Conservation (phyloP, 2,113 vertebrate species). For the Syngnathus typhle region DNA sequence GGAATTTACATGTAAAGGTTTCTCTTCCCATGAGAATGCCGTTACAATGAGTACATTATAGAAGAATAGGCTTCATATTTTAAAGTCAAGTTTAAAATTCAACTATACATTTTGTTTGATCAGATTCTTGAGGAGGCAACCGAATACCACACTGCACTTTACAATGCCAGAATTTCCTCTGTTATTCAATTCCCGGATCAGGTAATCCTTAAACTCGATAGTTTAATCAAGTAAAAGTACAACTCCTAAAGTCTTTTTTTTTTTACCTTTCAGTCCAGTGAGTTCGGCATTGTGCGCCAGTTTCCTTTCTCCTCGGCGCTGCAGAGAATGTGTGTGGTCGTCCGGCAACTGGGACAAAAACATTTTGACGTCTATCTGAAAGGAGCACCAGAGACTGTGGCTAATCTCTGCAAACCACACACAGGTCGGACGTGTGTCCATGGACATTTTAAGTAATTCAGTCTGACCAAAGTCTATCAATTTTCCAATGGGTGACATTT, state of each 20-base stretch:
- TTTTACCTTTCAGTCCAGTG: conserved; percentile 71
- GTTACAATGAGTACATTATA: not conserved
- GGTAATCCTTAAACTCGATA: conserved; percentile 29
- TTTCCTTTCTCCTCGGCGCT: conserved; percentile 90
- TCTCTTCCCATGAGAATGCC: not conserved
- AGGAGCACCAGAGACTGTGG: conserved; percentile 89
- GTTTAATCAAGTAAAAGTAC: conserved; percentile 45
- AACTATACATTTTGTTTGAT: conserved; percentile 2
- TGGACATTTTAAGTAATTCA: not conserved
- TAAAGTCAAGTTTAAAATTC: not conserved
- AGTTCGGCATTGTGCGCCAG: conserved; percentile 92
- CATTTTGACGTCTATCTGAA: conserved; percentile 92
- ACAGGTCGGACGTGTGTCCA: conserved; percentile 71
- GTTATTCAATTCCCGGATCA: conserved; percentile 88
- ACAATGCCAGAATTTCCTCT: conserved; percentile 91
- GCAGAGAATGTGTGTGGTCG: conserved; percentile 92
- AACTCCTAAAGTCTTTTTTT: not conserved
- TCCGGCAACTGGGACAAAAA: conserved; percentile 81
- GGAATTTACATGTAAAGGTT: not conserved
- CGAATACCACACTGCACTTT: conserved; percentile 90
- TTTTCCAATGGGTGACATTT: too few relatives aligned
- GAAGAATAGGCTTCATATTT: not conserved
- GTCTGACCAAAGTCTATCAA: too few relatives aligned
- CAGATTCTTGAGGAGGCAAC: conserved; percentile 93
- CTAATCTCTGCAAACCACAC: conserved; percentile 82